These are phyloP conservation scores for Tapirus terrestris DNA, from an alignment of 2,113 vertebrate genomes.

Conservation along the genomic window DNA sequence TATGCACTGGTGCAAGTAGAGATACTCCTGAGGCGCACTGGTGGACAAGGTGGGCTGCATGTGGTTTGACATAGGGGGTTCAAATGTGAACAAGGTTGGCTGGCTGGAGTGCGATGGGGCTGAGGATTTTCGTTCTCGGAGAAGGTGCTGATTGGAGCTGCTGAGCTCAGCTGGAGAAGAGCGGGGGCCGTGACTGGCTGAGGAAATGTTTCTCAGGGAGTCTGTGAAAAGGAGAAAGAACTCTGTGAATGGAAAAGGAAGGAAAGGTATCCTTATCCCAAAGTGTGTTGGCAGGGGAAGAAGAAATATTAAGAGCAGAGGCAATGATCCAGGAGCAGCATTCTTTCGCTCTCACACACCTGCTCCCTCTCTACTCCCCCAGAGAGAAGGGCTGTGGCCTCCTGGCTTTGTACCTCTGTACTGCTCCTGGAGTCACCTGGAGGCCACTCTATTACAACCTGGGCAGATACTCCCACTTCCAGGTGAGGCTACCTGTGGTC, in stretches of 20 bases:
- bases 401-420: neutral
- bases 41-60: conserved; percentile 92
- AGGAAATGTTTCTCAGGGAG: conserved; percentile 87
- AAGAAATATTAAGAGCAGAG: neutral
- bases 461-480: neutral
- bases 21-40: conserved; percentile 98
- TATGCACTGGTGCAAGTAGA: conserved; percentile 98
- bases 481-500: neutral
- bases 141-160: conserved; percentile 88
- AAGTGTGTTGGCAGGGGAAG: neutral
- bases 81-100: conserved; percentile 96
- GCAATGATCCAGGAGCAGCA: neutral
- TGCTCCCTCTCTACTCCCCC: neutral
- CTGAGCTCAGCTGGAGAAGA: conserved; percentile 93
- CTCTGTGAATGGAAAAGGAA: neutral
- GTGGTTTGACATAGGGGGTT: conserved; percentile 88
- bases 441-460: neutral
- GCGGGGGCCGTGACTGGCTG: conserved; percentile 88
- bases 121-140: conserved; percentile 92
- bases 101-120: conserved; percentile 96
- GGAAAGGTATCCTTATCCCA: neutral
- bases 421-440: neutral
- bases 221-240: conserved; percentile 86
- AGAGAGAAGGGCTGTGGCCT: neutral
- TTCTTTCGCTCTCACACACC: neutral